These are phyloP conservation scores for Caiman crocodilus DNA, from an alignment of 2,797 vertebrate species.

Conservation along the genomic window DNA sequence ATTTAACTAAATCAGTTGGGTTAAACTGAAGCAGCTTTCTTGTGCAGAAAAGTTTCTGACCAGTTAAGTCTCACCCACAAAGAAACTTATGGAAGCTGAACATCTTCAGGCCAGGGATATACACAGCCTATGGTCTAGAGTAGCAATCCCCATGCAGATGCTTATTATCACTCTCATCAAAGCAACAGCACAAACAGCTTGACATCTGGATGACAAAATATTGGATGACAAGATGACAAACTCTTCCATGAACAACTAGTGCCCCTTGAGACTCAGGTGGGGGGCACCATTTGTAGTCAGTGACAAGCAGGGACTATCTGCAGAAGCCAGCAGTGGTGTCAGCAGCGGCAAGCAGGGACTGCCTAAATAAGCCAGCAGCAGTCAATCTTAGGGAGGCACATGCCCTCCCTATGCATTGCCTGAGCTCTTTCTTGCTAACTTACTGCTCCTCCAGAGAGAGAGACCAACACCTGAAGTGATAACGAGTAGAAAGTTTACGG, in stretches of 20 bases:
- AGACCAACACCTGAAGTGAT: not conserved
- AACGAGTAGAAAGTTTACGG: not conserved
- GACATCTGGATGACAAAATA: not conserved
- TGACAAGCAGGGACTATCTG: too few relatives aligned
- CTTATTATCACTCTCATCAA: not conserved
- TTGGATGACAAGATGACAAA: not conserved
- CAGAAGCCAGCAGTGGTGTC: too few relatives aligned
- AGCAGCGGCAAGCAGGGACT: too few relatives aligned
- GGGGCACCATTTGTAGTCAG: too few relatives aligned
- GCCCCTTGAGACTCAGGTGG: too few relatives aligned
- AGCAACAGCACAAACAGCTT: not conserved
- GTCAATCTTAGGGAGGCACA: not conserved
- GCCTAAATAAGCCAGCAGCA: too few relatives aligned
- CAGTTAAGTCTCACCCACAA: not conserved
- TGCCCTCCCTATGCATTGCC: too few relatives aligned
- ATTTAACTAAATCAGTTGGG: slow-evolving; percentile 3
- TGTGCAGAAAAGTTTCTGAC: not conserved
- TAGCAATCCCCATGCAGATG: not conserved
- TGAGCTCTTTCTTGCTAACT: not conserved
- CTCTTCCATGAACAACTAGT: too few relatives aligned
- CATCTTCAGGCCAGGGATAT: not conserved
- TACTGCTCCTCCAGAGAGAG: not conserved
- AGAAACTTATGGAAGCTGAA: not conserved
- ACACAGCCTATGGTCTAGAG: not conserved
- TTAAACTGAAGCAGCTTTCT: not conserved